phyloP scores from a whole-genome alignment of 2,797 vertebrate genomes.

The Acipenser oxyrinchus region DNA sequence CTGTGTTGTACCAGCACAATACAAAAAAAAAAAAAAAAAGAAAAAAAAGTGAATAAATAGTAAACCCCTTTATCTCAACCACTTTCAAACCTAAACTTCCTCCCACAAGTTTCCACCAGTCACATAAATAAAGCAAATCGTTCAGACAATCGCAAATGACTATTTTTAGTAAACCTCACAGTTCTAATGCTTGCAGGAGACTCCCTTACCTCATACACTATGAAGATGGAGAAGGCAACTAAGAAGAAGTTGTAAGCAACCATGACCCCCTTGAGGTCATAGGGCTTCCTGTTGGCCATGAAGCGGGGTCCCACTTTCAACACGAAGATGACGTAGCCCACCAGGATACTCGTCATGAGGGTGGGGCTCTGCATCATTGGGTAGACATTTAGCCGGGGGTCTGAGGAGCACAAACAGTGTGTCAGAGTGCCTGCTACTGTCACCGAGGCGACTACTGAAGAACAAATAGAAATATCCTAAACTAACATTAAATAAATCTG shows the following conservation, averaged over 20 bases:
- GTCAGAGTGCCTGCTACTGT: slow-evolving; percentile 3
- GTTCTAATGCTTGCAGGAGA: not conserved
- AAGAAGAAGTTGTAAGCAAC: slow-evolving; percentile 89
- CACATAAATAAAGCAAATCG: too few relatives aligned
- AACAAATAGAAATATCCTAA: too few relatives aligned
- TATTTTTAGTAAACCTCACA: too few relatives aligned
- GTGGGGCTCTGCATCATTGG: slow-evolving; percentile 81
- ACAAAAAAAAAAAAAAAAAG: too few relatives aligned
- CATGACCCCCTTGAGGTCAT: slow-evolving; percentile 89
- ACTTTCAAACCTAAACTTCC: too few relatives aligned
- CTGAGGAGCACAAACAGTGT: slow-evolving; percentile 40
- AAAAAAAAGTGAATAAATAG: too few relatives aligned
- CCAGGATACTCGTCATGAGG: slow-evolving; percentile 69
- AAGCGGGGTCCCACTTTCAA: slow-evolving; percentile 81
- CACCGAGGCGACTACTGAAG: too few relatives aligned
- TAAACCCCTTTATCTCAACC: too few relatives aligned
- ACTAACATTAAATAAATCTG: too few relatives aligned
- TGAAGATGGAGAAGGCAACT: slow-evolving; percentile 80
- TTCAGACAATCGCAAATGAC: too few relatives aligned
- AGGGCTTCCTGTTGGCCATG: slow-evolving; percentile 91
- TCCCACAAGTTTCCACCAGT: too few relatives aligned
- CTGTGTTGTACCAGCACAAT: too few relatives aligned
- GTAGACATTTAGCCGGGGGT: slow-evolving; percentile 74
- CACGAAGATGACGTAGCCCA: slow-evolving; percentile 82
- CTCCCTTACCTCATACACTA: slow-evolving; percentile 86